A percentile compares a stretch with the other conserved stretches of the same genome.
These are phyloP conservation scores for Oryzias melastigma DNA, from an alignment of 2,113 vertebrate genomes.

Conservation along the genomic window DNA sequence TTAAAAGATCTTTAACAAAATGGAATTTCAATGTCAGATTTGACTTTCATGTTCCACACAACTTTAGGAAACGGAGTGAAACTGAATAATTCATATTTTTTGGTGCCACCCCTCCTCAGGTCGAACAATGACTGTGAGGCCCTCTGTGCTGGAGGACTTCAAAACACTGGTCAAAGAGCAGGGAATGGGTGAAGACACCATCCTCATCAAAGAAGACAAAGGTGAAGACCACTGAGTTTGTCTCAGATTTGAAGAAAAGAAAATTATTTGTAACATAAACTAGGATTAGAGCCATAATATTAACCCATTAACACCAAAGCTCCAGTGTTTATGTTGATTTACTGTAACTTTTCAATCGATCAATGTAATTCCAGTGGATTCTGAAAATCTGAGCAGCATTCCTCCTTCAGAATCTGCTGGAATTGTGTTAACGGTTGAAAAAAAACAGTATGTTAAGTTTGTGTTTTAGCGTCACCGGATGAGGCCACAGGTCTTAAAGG, in stretches of 20 bases:
- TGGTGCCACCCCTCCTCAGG: conserved; percentile 66
- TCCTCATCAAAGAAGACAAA: conserved; percentile 79
- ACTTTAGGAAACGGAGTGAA: background rate
- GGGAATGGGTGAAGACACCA: conserved; percentile 74
- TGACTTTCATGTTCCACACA: background rate
- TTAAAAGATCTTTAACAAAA: background rate
- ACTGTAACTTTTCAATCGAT: no score
- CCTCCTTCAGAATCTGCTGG: no score
- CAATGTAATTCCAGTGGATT: no score
- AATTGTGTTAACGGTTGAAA: no score
- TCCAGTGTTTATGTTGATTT: no score
- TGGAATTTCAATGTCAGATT: background rate
- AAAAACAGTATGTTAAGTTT: no score
- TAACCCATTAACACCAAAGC: no score
- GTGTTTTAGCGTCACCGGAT: no score
- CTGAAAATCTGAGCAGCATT: no score
- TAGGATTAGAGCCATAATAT: no score
- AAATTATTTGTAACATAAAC: background rate
- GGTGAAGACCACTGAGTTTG: conserved; percentile 63
- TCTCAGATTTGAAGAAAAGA: background rate
- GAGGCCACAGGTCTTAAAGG: background rate
- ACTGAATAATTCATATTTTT: background rate
- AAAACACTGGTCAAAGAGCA: conserved; percentile 76
- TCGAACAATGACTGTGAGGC: conserved; percentile 74
- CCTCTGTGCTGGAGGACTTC: conserved; percentile 80